Percentiles rank a stretch among this genome's conserved stretches.
Conservation (phyloP, 2,888 invertebrate species). For the Agonopterix arenella region DNA sequence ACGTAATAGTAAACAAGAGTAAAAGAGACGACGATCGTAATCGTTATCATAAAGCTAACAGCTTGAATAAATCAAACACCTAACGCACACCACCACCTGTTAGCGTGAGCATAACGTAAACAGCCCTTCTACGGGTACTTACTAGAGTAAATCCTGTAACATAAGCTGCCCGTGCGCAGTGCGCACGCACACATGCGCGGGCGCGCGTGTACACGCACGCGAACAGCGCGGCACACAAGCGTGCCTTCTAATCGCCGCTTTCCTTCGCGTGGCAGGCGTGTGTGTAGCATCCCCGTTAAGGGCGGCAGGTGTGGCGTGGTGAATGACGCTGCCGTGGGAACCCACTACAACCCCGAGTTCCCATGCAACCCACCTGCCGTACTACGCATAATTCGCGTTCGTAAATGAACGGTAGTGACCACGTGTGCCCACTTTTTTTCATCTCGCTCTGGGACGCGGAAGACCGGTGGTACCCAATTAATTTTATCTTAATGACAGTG, state of each 20-base stretch:
- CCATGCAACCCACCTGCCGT: constrained; percentile 68
- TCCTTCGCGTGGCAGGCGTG: constrained; percentile 73
- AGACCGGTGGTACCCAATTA: constrained; percentile 66
- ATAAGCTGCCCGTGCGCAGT: constrained; percentile 17
- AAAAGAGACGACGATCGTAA: constrained; percentile 2
- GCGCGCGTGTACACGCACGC: constrained; percentile 17
- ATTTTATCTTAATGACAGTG: constrained; percentile 61
- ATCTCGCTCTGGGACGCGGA: constrained; percentile 56
- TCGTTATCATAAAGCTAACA: constrained; percentile 12
- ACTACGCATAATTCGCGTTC: constrained; percentile 76
- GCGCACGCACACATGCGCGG: constrained; percentile 19
- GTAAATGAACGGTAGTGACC: constrained; percentile 77
- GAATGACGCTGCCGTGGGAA: constrained; percentile 73
- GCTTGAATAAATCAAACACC: constrained; percentile 14
- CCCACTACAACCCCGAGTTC: constrained; percentile 67
- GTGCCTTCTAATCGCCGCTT: constrained; percentile 56
- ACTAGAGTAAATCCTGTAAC: constrained; percentile 48
- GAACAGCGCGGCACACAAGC: constrained; percentile 36
- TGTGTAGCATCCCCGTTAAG: constrained; percentile 68
- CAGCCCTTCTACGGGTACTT: constrained; percentile 44
- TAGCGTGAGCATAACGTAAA: constrained; percentile 30
- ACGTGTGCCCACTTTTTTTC: constrained; percentile 69
- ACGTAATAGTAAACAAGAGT: constrained; percentile 2
- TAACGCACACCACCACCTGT: constrained; percentile 14
- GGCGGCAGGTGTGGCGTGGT: constrained; percentile 69